Evolutionary conservation across 2,113 vertebrate species (phyloP).

Genomic region (Chlamydotis undulata): DNA sequence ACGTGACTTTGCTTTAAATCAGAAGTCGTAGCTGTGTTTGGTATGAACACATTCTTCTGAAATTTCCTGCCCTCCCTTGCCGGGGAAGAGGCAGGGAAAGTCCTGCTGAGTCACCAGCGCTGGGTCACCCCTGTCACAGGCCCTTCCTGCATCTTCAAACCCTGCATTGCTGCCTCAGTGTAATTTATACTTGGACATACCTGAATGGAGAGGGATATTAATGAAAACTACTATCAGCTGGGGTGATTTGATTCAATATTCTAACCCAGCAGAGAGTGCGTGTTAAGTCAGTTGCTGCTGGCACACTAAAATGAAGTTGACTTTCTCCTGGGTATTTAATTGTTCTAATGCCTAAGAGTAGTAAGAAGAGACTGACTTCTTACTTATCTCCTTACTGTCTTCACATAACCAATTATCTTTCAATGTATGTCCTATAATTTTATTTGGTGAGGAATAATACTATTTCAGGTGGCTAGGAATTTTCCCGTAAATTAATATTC

Average conservation of each 20-base stretch:
- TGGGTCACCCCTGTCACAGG: conserved; percentile 16
- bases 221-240: not conserved
- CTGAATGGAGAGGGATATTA: not conserved
- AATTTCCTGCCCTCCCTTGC: conserved; percentile 34
- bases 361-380: not conserved
- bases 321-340: not conserved
- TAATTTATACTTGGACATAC: not conserved
- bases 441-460: not conserved
- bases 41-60: conserved; percentile 38
- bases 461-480: not conserved
- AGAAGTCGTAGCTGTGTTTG: conserved; percentile 31
- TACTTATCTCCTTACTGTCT: not conserved
- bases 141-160: not conserved
- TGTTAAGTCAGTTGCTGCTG: not conserved
- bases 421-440: not conserved
- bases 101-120: conserved; percentile 52
- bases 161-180: not conserved
- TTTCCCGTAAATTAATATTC: not conserved
- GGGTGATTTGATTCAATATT: not conserved
- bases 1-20: conserved; percentile 12
- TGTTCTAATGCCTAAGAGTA: not conserved
- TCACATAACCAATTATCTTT: not conserved
- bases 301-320: not conserved
- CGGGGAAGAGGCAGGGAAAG: conserved; percentile 33
- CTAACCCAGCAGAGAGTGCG: not conserved